Base-by-base conservation (phyloP, 1,140 invertebrate genomes). In the Atta cephalotes region DNA sequence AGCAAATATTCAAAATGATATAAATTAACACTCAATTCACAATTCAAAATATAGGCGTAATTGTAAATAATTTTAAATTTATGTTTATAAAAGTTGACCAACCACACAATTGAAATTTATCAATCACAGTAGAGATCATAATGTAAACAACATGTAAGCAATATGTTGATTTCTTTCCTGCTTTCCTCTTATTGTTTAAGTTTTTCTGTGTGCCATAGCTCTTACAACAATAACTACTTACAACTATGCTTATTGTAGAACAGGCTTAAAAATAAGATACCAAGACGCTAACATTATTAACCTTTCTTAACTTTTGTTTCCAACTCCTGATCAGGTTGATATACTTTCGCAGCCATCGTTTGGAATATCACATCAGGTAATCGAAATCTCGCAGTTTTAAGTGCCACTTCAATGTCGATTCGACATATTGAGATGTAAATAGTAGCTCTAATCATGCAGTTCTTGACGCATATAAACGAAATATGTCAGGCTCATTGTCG, bases 241-340 rank as follows among this genome's bases (percentile, higher is more conserved):
- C 9, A 45, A 45, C 39, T 35, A 10, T 45, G 39, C 39, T 45
- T 45, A 45, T 45, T 45, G 7, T 21, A 12, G 3, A 60, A 66
- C 18, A 5, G 25, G 16, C 45, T 58, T 6, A 16, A 21, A 0
- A 58, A 3, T 31, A 31, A 56, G 31, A 56, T 21, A 70, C 14
- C 6, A 70, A 68, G 10, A n/a, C 1, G 18, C 5, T 35, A 72
- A 63, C 89, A 82, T 89, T 90, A 95, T 90, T 90, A 95, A 97
- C 97, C 96, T 96, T 97, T 97, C 86, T 97, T 97, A 0, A 97
- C 96, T 94, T 96, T 97, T 0, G 96, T 95, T 93, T 97, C 97
- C 80, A 97, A 93, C 92, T 97, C 97, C 35, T 96, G 95, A 95
- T 97, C 97, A 9, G 94, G 81, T 88, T 94, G 94, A 92, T 95